Base-by-base conservation (phyloP, 2,113 vertebrate genomes). In the Zingel zingel region DNA sequence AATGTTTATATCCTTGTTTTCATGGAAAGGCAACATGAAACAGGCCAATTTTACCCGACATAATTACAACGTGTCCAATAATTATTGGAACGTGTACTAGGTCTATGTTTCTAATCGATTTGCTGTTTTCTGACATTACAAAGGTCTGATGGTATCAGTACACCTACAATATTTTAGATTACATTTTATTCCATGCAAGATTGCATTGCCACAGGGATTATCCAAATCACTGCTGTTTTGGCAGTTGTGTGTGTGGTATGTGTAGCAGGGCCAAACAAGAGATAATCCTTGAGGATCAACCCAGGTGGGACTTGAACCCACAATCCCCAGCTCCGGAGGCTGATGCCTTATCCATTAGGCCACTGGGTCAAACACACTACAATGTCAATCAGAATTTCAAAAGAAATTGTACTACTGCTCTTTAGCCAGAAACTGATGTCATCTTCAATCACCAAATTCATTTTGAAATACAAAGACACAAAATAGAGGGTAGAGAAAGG, bases 331-430 rank as follows among this genome's bases (percentile, higher is more conserved):
- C 97, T 98, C 96, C 96, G 97, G 97, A 99, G 97, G 98, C 97
- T 97, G 96, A 96, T 99, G 97, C 98, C 97, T 98, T 99, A 97
- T 99, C 97, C 98, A 99, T 99, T 98, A 98, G 97, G 97, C 97
- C 98, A 98, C 97, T 98, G 97, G 96, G 97, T 43, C 39, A 43
- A 10, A 0, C 0, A 43, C 2, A 11, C 0, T 3, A 0, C 0
- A 0, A 0, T 2, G 1, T 11, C 8, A 11, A 4, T 48, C 27
- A 27, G 8, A 48, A 30, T 18, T 47, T 48, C 2, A 25, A n/a
- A 21, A 69, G 3, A 33, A 13, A 1, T 33, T 68, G 48, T 14
- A n/a, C 27, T 48, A 15, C 33, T 63, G 27, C 16, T 39, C 33
- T 43, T 43, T 14, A 25, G 14, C 39, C 9, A 21, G 10, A 33